Base-by-base conservation (phyloP, 2,888 invertebrate species). In the Deilephila porcellus region DNA sequence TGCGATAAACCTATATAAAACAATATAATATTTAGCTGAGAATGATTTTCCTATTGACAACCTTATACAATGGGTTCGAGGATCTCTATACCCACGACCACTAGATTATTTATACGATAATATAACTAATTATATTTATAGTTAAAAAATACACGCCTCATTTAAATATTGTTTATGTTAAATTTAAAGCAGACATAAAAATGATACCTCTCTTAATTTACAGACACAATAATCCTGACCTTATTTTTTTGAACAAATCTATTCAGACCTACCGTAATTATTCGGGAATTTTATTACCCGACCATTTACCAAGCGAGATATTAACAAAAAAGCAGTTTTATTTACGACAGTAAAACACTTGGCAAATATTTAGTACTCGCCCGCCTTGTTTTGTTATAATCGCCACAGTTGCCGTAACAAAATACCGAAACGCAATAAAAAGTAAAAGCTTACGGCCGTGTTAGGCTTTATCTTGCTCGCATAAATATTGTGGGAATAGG, bases 391-490 rank as follows among this genome's bases (percentile, higher is more conserved):
- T 72, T 71, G 59, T 60, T 71, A 83, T 86, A 87, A 87, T 86
- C 81, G 82, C 80, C 79, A 81, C 83, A 86, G 82, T 84, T 83
- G 78, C 77, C 80, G 82, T 87, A 87, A 88, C 86, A 86, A 84
- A 89, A 89, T 82, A 88, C 85, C 81, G 81, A 83, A 82, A 82
- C 77, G 82, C 85, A 86, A 89, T 88, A 89, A 90, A 90, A 90
- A 89, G 83, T 83, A 85, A 83, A 88, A 86, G 84, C 85, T 79
- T 84, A 82, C 81, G 83, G 83, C 82, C 86, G 81, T 89, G 90
- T 87, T 85, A 81, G 80, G 82, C 78, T 87, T 89, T 89, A 90
- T 90, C 88, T 89, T 81, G 83, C 81, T 78, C 85, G 84, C 88
- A 89, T 90, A 90, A 91, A 90, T 89, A 90, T 81, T 74, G 79